Conservation (phyloP, 2,888 invertebrate species). For the Patella ulyssiponensis region DNA sequence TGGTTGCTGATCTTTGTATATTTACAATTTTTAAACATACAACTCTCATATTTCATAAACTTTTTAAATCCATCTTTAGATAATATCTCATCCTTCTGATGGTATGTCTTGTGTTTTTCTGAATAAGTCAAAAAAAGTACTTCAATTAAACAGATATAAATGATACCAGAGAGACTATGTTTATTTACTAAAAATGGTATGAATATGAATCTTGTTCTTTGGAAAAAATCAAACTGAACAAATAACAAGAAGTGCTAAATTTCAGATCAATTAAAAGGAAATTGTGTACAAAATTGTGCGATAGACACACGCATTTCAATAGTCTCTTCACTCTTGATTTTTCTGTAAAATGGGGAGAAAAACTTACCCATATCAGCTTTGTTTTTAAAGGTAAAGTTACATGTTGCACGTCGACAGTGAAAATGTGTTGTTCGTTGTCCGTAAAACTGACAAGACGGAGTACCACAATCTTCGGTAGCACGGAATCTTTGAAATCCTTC, state of each 20-base stretch:
- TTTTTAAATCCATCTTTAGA: slow-evolving; percentile 98
- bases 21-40: slow-evolving; percentile 91
- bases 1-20: slow-evolving; percentile 97
- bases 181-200: too few species aligned
- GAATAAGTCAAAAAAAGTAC: slow-evolving; percentile 43
- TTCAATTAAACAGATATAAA: neutral
- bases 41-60: slow-evolving; percentile 96
- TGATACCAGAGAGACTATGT: neutral
- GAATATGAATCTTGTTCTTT: too few species aligned
- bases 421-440: slow-evolving; percentile 97
- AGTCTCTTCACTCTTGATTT: too few species aligned
- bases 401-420: slow-evolving; percentile 91
- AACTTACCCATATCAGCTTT: slow-evolving; percentile 98
- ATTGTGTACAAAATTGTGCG: too few species aligned
- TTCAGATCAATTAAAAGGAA: too few species aligned
- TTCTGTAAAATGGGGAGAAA: too few species aligned
- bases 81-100: slow-evolving; percentile 96
- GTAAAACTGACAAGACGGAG: slow-evolving; percentile 90
- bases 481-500: slow-evolving; percentile 97
- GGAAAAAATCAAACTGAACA: too few species aligned
- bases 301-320: too few species aligned
- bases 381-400: slow-evolving; percentile 97
- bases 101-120: slow-evolving; percentile 99
- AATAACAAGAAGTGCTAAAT: too few species aligned
- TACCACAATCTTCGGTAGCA: slow-evolving; percentile 95